Base-by-base conservation (phyloP, 1,140 invertebrate genomes). In the Neomicropteryx cornuta region DNA sequence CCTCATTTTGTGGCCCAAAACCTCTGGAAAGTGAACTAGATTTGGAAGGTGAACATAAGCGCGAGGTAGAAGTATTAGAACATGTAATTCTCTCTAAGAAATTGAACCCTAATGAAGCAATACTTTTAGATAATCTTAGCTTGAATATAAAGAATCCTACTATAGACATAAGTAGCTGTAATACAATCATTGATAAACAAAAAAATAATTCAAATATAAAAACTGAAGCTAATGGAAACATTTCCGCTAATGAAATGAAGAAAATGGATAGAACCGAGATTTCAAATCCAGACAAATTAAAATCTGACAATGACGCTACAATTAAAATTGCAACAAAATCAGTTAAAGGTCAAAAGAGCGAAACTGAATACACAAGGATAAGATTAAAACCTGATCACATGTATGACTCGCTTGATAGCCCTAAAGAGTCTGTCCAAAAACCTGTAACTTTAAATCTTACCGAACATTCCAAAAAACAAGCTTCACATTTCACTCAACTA, bases 1-100 rank as follows among this genome's bases (percentile, higher is more conserved):
- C 87, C 0, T 90, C 86, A 0, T 91, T 91, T 55, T 90, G 86
- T 52, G 87, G 87, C 0, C 80, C 77, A 33, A 86, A 83, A 49
- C 79, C 81, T 0, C 61, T 76, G n/a, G 71, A 75, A 43, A 65
- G 57, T 20, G 66, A 67, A 18, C 60, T 58, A 3, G 71, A 73
- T 37, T 65, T 75, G 13, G 68, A 70, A 36, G 55, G 68, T 20
- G 53, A 62, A 42, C 59, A 62, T 17, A 64, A 66, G 33, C 62
- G 63, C 34, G 72, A 75, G 39, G 61, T 66, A 0, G 73, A 77
- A 32, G 69, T 75, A 22, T 60, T 81, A 3, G 79, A 81, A 50
- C 77, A 76, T 51, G 66, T 78, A 13, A 50, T 83, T n/a, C 47
- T 81, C 38, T 70, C 71, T 4, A 58, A 72, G 28, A 68, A 68